Percentiles rank a stretch among this genome's conserved stretches.
phyloP scores from a whole-genome alignment of 2,113 vertebrate genomes.

The Leucoraja erinaceus region DNA sequence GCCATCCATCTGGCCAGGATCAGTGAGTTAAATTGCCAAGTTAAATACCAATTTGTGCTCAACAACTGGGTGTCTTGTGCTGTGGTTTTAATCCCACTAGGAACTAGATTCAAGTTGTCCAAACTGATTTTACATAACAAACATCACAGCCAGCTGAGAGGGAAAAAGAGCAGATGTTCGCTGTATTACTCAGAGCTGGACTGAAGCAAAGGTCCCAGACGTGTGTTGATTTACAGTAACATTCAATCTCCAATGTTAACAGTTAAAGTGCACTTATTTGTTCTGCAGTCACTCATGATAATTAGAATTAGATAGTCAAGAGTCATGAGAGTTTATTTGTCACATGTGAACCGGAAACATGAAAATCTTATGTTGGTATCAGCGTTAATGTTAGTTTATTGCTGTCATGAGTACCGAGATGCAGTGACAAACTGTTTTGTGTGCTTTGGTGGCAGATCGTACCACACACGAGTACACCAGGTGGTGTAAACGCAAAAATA shows the following conservation, averaged over 20 bases:
- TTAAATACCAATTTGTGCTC: not conserved
- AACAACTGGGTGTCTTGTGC: not conserved
- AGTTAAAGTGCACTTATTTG: not conserved
- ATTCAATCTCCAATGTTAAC: constrained; percentile 6
- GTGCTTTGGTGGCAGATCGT: no score
- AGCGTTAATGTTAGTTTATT: no score
- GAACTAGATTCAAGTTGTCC: constrained; percentile 15
- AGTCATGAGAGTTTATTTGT: no score
- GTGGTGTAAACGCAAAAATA: no score
- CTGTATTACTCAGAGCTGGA: not conserved
- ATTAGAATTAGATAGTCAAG: not conserved
- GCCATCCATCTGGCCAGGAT: not conserved
- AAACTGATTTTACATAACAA: constrained; percentile 1
- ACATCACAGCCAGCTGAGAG: not conserved
- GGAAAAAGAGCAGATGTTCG: not conserved
- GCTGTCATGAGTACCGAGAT: no score
- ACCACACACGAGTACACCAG: no score
- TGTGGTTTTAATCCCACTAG: not conserved
- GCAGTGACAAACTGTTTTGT: no score
- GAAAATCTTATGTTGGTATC: no score
- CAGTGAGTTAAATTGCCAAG: constrained; percentile 6
- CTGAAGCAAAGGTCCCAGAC: not conserved
- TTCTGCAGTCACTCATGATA: not conserved
- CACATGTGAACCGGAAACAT: no score
- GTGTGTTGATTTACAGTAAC: not conserved